Percentiles rank a stretch among this genome's conserved stretches.
phyloP scores from a whole-genome alignment of 1,140 invertebrate genomes.

The Cydia splendana region DNA sequence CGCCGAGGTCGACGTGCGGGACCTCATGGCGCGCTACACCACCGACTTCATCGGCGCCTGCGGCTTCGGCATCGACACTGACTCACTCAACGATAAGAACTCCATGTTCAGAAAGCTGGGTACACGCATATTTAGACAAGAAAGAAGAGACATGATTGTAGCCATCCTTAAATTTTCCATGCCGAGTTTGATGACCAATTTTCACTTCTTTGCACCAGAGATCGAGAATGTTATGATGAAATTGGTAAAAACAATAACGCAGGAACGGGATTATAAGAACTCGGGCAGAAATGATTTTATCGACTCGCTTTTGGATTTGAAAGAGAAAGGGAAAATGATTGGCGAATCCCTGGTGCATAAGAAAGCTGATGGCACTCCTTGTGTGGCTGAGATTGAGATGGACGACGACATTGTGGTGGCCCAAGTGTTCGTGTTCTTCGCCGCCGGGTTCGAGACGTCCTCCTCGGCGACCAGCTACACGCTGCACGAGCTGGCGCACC shows the following conservation, averaged over 20 bases:
- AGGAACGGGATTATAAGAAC: not conserved
- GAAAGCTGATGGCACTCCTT: not conserved
- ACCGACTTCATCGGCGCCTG: conserved; percentile 37
- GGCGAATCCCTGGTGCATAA: not conserved
- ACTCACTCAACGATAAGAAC: conserved; percentile 33
- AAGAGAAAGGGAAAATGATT: not conserved
- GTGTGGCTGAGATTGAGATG: not conserved
- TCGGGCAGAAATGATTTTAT: conserved; percentile 4
- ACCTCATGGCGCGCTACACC: conserved; percentile 53
- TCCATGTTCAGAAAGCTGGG: conserved; percentile 29
- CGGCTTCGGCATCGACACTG: conserved; percentile 43
- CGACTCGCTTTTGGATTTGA: not conserved
- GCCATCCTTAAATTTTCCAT: not conserved
- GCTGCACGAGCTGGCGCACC: conserved; percentile 5
- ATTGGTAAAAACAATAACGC: not conserved
- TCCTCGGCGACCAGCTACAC: not conserved
- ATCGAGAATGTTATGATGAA: not conserved
- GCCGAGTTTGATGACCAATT: not conserved
- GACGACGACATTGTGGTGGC: not conserved
- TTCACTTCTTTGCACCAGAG: not conserved
- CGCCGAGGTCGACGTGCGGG: conserved; percentile 44
- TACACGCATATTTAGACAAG: conserved; percentile 2
- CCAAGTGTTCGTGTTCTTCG: not conserved
- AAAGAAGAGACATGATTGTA: not conserved
- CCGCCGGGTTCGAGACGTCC: not conserved